phyloP scores from a whole-genome alignment of 2,797 vertebrate genomes.

The Sebastes hopkinsi region DNA sequence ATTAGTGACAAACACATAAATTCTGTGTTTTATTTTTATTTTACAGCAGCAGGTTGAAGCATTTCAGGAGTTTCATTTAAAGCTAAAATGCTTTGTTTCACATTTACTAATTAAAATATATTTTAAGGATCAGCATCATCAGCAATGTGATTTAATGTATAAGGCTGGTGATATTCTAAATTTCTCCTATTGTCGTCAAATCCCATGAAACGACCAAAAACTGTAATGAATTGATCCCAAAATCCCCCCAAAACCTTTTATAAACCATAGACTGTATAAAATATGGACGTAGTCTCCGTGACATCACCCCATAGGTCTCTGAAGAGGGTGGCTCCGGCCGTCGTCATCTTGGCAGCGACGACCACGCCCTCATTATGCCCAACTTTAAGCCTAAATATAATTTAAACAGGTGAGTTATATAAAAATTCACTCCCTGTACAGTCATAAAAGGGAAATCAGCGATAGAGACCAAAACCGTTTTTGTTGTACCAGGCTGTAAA shows the following conservation, averaged over 20 bases:
- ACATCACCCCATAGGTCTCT: no score
- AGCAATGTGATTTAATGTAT: neutral
- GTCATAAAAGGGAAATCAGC: no score
- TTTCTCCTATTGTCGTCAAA: neutral
- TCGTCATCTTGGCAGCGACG: no score
- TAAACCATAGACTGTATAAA: no score
- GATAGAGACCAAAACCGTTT: no score
- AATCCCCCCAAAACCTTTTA: neutral
- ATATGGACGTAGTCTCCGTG: no score
- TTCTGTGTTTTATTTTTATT: conserved; percentile 7
- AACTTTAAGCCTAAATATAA: no score
- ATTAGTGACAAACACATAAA: neutral
- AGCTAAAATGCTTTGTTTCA: neutral
- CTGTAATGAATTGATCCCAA: neutral
- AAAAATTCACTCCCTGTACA: no score
- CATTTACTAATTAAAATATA: neutral
- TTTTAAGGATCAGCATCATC: neutral
- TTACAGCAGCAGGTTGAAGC: conserved; percentile 28
- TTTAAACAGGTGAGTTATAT: no score
- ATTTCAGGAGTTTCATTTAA: neutral
- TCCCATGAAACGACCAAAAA: neutral
- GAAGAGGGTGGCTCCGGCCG: no score
- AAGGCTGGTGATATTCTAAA: neutral
- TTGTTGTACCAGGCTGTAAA: no score
- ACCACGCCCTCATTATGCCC: no score